Evolutionary conservation across 2,888 invertebrate species (phyloP), one percentile per base, ranked within the genome.

Genomic region (Junonia oenone): DNA sequence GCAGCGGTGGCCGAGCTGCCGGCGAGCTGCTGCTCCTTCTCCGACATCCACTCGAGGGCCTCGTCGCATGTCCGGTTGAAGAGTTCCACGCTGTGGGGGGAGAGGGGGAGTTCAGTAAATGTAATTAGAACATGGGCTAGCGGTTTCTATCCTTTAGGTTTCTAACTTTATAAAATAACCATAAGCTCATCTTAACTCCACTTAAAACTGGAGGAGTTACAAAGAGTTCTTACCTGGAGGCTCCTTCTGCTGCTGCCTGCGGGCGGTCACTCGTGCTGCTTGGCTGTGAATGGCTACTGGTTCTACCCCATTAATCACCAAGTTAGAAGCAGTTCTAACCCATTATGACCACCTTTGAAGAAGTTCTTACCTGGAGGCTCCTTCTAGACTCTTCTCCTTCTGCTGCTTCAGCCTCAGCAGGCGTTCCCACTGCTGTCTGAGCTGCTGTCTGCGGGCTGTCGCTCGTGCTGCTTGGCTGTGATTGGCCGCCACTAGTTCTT

Each of bases 1-100:
- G 95, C 94, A 0, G 96, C 97, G 2, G 95, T 95, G 0, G 93
- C 94, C 31, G 94, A 93, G 0, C 93, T 93, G 0, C 93, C 94
- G 43, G 97, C 97, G 56, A 98, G 81, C 76, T 98, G 97, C 59
- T 95, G 94, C 91, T 97, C 96, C 84, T 99, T 99, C 85, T 99
- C 99, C 52, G 94, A 91, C 96, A 99, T 99, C 99, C 99, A 99
- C 75, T 98, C 98, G 64, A 95, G 93, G 0, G 98, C 97, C 78
- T 99, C 99, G 75, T 98, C 98, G 81, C 99, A 99, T 0, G 97
- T 97, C 52, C 98, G 95, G 73, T 97, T 95, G 91, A 99, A 99
- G 6, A 99, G 90, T 77, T 99, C 99, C 68, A 99, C 98, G 73
- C 97, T 97, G 71, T 0, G 4, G 31, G n/a, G n/a, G n/a, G n/a